A percentile compares a stretch with the other conserved stretches of the same genome.
These are phyloP conservation scores for Lissonota sp. DNA, from an alignment of 2,888 invertebrate species.

Conservation along the genomic window DNA sequence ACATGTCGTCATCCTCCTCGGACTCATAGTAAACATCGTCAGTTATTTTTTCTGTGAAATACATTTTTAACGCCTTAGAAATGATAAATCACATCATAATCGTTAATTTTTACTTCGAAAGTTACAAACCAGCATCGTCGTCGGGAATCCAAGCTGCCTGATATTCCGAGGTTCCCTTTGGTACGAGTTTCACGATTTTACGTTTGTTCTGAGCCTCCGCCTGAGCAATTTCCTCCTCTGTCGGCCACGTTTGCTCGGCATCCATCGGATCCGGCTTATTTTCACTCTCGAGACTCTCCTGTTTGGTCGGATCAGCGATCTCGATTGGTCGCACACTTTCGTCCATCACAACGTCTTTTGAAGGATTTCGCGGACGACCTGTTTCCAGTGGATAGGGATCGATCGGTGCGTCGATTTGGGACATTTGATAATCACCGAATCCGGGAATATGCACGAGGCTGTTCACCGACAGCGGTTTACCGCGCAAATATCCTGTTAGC, in stretches of 20 bases:
- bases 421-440: conserved; percentile 96
- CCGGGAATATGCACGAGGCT: conserved; percentile 96
- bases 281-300: conserved; percentile 91
- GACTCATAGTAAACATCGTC: conserved; percentile 84
- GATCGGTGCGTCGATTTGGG: conserved; percentile 89
- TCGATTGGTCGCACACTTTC: conserved; percentile 85
- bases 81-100: not conserved
- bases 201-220: conserved; percentile 87
- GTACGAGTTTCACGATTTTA: conserved; percentile 92
- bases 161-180: conserved; percentile 98
- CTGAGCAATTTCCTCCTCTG: conserved; percentile 93
- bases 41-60: conserved; percentile 78
- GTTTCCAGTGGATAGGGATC: conserved; percentile 89
- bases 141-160: conserved; percentile 97
- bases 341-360: conserved; percentile 83
- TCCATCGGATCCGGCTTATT: conserved; percentile 95
- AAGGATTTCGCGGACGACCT: conserved; percentile 73
- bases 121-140: conserved; percentile 85
- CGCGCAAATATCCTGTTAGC: conserved; percentile 94
- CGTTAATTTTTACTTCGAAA: not conserved
- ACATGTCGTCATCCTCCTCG: conserved; percentile 84
- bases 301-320: conserved; percentile 87
- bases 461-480: conserved; percentile 93
- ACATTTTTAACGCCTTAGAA: not conserved
- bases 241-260: conserved; percentile 98